phyloP scores from a whole-genome alignment of 2,113 vertebrate genomes.

The Corythornis vintsioides region DNA sequence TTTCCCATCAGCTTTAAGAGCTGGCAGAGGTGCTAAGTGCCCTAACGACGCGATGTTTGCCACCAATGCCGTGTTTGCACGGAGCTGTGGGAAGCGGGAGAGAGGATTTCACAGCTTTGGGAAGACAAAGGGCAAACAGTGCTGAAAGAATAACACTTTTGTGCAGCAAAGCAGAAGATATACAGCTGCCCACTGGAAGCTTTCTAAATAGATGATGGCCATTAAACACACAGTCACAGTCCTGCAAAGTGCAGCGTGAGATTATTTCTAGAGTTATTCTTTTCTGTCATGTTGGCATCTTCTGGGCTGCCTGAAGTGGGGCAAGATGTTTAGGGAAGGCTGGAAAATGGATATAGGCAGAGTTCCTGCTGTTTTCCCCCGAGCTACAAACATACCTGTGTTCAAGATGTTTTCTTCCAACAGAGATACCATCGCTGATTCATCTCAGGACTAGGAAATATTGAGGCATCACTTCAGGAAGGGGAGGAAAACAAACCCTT shows the following conservation, averaged over 20 bases:
- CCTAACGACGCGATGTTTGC: rapidly evolving
- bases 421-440: background rate
- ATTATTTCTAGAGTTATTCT: background rate
- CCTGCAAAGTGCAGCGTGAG: background rate
- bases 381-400: background rate
- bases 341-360: rapidly evolving
- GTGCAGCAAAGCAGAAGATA: constrained; percentile 39
- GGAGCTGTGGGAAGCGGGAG: background rate
- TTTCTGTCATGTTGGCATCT: background rate
- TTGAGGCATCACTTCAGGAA: background rate
- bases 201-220: background rate
- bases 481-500: background rate
- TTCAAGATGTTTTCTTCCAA: background rate
- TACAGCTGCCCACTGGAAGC: background rate
- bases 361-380: background rate
- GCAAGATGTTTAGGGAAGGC: background rate
- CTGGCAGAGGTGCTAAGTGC: background rate
- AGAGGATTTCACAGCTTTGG: background rate
- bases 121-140: background rate
- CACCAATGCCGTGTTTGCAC: background rate
- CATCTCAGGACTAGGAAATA: background rate
- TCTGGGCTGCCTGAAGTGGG: background rate
- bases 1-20: background rate
- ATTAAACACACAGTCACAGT: background rate
- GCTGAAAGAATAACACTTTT: background rate